Percentiles rank a stretch among this genome's conserved stretches.
phyloP scores from a whole-genome alignment of 1,140 invertebrate genomes.

The Drosophila novamexicana region DNA sequence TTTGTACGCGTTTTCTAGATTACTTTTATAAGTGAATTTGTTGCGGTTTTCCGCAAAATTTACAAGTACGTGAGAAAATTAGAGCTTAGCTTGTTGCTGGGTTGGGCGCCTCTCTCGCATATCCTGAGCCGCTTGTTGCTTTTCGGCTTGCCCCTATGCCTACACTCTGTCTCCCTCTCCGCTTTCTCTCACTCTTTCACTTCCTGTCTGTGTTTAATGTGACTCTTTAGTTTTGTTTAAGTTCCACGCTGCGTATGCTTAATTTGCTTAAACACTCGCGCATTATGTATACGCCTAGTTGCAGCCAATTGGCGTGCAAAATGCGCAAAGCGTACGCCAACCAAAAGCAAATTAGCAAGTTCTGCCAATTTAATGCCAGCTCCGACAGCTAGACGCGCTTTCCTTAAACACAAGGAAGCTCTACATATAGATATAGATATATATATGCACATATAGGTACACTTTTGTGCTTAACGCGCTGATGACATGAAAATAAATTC shows the following conservation, averaged over 20 bases:
- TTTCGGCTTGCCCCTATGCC: constrained; percentile 23
- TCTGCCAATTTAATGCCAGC: constrained; percentile 66
- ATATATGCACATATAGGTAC: too few species aligned
- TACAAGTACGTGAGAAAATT: constrained; percentile 83
- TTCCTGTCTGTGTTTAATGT: constrained; percentile 25
- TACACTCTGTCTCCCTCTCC: neutral
- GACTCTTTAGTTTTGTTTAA: constrained; percentile 18
- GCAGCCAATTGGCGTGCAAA: constrained; percentile 21
- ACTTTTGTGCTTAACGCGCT: constrained; percentile 37
- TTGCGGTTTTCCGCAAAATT: constrained; percentile 83
- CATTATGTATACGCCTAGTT: constrained; percentile 56
- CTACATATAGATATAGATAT: neutral
- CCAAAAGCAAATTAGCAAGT: constrained; percentile 62
- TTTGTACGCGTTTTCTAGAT: constrained; percentile 80
- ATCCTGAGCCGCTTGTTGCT: constrained; percentile 65
- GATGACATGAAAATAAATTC: constrained; percentile 78
- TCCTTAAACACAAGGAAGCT: neutral
- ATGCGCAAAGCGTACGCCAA: constrained; percentile 25
- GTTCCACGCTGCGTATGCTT: constrained; percentile 61
- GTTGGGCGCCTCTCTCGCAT: neutral
- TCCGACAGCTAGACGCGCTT: constrained; percentile 16
- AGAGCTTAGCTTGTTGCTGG: constrained; percentile 72
- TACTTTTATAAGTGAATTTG: constrained; percentile 83
- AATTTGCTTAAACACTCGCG: constrained; percentile 43
- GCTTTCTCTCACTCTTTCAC: neutral